Conservation (phyloP, 2,113 vertebrate genomes). For the Syngnathus floridae region DNA sequence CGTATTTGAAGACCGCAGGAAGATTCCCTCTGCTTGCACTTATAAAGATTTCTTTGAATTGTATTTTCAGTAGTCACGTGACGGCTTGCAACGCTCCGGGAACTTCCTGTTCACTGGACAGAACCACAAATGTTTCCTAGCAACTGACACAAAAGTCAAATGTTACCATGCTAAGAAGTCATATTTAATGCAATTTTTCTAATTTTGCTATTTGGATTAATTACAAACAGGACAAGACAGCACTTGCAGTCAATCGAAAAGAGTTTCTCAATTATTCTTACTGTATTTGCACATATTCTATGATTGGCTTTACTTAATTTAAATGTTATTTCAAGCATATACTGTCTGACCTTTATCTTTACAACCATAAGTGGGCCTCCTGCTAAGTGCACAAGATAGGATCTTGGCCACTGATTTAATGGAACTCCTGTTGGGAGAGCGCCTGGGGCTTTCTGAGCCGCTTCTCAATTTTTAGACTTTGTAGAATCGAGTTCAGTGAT, state of each 20-base stretch:
- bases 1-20: not conserved
- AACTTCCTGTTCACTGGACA: not conserved
- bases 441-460: conserved; percentile 32
- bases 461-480: conserved; percentile 38
- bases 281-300: not conserved
- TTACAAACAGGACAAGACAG: not conserved
- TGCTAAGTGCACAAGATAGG: conserved; percentile 49
- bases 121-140: not conserved
- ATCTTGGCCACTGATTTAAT: conserved; percentile 46
- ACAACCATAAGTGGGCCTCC: conserved; percentile 43
- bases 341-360: conserved; percentile 37
- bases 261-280: not conserved
- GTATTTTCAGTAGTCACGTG: not conserved
- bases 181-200: not conserved
- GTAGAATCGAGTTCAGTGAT: conserved; percentile 18
- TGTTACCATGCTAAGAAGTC: not conserved
- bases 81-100: not conserved
- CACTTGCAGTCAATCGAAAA: not conserved
- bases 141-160: not conserved
- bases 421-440: conserved; percentile 34
- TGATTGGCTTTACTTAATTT: conserved; percentile 16
- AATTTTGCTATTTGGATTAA: not conserved
- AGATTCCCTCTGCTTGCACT: not conserved
- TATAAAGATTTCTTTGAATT: not conserved
- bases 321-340: conserved; percentile 22